phyloP scores from a whole-genome alignment of 2,888 invertebrate genomes.

The Chrysotoxum bicinctum region DNA sequence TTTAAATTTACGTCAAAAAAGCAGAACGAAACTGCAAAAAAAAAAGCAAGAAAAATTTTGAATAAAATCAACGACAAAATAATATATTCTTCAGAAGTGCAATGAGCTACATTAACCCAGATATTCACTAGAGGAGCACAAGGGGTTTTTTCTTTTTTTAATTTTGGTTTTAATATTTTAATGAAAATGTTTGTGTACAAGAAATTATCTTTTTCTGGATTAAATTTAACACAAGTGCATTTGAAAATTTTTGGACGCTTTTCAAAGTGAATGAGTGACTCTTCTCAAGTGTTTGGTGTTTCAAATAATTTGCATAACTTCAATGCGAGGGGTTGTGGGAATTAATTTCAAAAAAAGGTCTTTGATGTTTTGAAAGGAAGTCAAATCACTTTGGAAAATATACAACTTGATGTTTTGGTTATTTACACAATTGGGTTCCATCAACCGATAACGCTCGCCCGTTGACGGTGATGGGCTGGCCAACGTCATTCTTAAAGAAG shows the following conservation, averaged over 20 bases:
- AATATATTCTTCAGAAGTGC: conserved; percentile 2
- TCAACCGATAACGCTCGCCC: too few species aligned
- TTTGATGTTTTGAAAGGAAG: conserved; percentile 19
- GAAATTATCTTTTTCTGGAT: neutral
- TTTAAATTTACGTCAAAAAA: neutral
- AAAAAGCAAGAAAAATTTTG: neutral
- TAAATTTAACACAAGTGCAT: conserved; percentile 41
- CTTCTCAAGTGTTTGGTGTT: conserved; percentile 37
- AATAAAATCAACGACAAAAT: neutral
- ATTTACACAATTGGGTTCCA: too few species aligned
- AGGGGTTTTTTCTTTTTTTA: neutral
- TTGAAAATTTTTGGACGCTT: conserved; percentile 15
- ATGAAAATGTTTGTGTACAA: neutral
- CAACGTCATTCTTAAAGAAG: too few species aligned
- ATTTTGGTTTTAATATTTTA: neutral
- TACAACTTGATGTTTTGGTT: too few species aligned
- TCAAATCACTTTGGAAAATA: neutral
- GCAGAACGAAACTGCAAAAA: neutral
- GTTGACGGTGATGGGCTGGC: too few species aligned
- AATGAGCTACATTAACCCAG: conserved; percentile 40
- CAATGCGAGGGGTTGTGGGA: conserved; percentile 16
- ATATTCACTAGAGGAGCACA: conserved; percentile 3
- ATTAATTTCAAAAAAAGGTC: neutral
- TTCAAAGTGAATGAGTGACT: conserved; percentile 22
- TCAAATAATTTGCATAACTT: conserved; percentile 21